These are phyloP conservation scores for Clistopyga incitator DNA, from an alignment of 2,888 invertebrate genomes.

Conservation along the genomic window DNA sequence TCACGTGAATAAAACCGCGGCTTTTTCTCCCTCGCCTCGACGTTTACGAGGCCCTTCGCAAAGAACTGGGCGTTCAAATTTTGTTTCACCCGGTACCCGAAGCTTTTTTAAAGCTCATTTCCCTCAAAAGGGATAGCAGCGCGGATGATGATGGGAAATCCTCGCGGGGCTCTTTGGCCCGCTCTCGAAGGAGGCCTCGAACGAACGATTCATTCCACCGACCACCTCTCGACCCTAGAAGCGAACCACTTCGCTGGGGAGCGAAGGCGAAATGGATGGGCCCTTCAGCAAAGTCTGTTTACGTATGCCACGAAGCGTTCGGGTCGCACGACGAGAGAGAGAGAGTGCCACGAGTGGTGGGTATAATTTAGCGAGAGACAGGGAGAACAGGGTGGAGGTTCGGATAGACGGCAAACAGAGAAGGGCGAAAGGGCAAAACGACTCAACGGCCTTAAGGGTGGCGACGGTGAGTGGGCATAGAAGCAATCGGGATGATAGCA, in stretches of 20 bases:
- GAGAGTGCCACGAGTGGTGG: conserved; percentile 58
- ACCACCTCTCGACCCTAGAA: background rate
- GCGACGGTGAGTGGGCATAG: background rate
- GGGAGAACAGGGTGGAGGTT: background rate
- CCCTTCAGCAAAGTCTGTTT: conserved; percentile 66
- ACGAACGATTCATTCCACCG: conserved; percentile 45
- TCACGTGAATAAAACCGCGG: no score
- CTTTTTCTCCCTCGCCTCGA: background rate
- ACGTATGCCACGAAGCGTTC: conserved; percentile 66
- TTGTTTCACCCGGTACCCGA: background rate
- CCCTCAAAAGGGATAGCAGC: background rate
- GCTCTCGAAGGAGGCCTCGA: conserved; percentile 26
- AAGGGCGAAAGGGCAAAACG: conserved; percentile 5
- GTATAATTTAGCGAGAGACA: conserved; percentile 60
- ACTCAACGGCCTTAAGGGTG: background rate
- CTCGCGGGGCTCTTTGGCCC: background rate
- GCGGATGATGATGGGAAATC: conserved; percentile 16
- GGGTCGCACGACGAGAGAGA: conserved; percentile 52
- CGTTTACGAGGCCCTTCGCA: background rate
- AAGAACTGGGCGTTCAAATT: conserved; percentile 10
- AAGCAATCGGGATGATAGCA: conserved; percentile 1
- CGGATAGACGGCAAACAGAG: background rate
- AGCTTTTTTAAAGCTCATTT: conserved; percentile 29
- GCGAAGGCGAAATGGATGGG: conserved; percentile 5
- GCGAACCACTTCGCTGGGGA: conserved; percentile 36